Percentiles rank a stretch among this genome's conserved stretches.
Evolutionary conservation across 2,888 invertebrate species (phyloP).

Genomic region (Sepioteuthis lessoniana): DNA sequence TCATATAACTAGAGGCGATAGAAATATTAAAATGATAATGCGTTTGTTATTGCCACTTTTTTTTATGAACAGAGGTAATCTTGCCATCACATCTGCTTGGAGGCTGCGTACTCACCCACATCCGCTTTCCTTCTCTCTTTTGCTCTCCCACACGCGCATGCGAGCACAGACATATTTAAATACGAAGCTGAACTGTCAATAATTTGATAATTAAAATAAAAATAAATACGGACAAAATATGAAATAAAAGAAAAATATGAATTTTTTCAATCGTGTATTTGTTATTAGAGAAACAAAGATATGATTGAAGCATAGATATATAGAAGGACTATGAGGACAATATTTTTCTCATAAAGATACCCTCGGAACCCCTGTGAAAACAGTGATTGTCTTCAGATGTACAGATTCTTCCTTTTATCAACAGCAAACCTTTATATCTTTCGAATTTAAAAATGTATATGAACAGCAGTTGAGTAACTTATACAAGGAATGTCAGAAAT

Average conservation of each 20-base stretch:
- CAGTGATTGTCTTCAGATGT: too few relatives aligned
- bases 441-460: too few relatives aligned
- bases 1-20: conserved; percentile 12
- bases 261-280: neutral
- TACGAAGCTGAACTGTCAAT: neutral
- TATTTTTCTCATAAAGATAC: too few relatives aligned
- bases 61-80: neutral
- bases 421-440: too few relatives aligned
- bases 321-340: too few relatives aligned
- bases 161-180: neutral
- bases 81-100: neutral
- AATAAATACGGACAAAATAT: neutral
- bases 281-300: too few relatives aligned
- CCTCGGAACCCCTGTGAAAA: too few relatives aligned
- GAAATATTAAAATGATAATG: conserved; percentile 14
- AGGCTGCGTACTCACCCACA: neutral
- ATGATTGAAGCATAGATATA: too few relatives aligned
- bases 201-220: neutral
- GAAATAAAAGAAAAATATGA: too few relatives aligned
- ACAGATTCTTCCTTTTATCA: too few relatives aligned
- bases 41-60: conserved; percentile 16
- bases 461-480: too few relatives aligned
- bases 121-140: neutral
- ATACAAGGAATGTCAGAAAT: too few relatives aligned
- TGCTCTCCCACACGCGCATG: neutral